Evolutionary conservation across 2,113 vertebrate genomes (phyloP).

Genomic region (Poeciliopsis turrubarensis): DNA sequence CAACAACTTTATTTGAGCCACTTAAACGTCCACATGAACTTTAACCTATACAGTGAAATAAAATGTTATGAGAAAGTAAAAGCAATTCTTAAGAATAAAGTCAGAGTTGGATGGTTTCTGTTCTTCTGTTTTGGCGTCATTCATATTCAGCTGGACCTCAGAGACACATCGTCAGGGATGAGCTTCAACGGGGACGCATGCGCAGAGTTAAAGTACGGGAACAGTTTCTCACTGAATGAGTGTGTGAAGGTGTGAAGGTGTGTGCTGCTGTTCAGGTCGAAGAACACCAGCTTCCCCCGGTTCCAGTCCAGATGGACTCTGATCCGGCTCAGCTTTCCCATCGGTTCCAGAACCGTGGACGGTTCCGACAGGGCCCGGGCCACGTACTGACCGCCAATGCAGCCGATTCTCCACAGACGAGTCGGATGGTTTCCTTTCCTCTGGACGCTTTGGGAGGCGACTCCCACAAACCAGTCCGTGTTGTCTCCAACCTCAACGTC

Average conservation of each 20-base stretch:
- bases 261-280: neutral
- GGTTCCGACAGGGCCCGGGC: neutral
- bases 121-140: too few species aligned
- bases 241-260: slow-evolving; percentile 20
- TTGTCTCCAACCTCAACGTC: neutral
- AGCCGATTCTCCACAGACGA: slow-evolving; percentile 6
- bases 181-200: neutral
- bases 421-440: neutral
- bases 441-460: slow-evolving; percentile 3
- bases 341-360: neutral
- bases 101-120: too few species aligned
- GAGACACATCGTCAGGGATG: neutral
- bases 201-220: slow-evolving; percentile 8
- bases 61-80: too few species aligned
- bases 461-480: slow-evolving; percentile 13
- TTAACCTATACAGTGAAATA: too few species aligned
- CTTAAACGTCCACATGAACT: too few species aligned
- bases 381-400: neutral
- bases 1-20: too few species aligned
- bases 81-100: too few species aligned
- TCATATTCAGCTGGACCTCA: neutral
- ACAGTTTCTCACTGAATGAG: slow-evolving; percentile 7
- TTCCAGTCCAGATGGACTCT: slow-evolving; percentile 21
- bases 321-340: too few species aligned
- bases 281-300: slow-evolving; percentile 13